These are phyloP conservation scores for Cheilosia pagana DNA, from an alignment of 2,888 invertebrate genomes.

Conservation along the genomic window DNA sequence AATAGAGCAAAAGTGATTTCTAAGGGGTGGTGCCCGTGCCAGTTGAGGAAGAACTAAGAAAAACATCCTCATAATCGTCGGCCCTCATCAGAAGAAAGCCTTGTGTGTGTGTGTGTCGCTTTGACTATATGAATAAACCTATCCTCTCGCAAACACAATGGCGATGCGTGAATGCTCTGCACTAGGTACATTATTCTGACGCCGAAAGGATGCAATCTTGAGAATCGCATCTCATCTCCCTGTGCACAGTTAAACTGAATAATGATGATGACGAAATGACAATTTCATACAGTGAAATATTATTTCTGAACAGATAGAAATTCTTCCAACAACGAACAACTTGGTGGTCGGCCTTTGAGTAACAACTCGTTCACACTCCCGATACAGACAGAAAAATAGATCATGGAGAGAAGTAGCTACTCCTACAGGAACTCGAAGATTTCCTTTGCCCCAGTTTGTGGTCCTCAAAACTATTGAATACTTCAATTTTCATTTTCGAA, in stretches of 20 bases:
- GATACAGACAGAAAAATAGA: too few relatives aligned
- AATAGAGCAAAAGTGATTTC: constrained; percentile 12
- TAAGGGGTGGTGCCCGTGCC: neutral
- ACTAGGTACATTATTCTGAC: neutral
- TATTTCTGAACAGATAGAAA: neutral
- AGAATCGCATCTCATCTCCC: constrained; percentile 10
- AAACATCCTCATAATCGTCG: constrained; percentile 27
- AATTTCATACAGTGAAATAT: neutral
- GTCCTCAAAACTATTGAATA: too few relatives aligned
- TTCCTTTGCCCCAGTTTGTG: too few relatives aligned
- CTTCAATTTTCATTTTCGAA: too few relatives aligned
- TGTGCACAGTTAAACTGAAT: constrained; percentile 15
- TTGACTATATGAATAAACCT: constrained; percentile 5
- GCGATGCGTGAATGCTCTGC: constrained; percentile 21
- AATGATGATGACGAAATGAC: constrained; percentile 3
- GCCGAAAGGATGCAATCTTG: constrained; percentile 12
- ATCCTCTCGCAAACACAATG: constrained; percentile 4
- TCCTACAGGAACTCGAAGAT: too few relatives aligned
- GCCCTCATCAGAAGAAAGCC: constrained; percentile 9
- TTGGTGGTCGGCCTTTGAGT: too few relatives aligned
- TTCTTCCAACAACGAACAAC: too few relatives aligned
- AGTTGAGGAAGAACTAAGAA: constrained; percentile 4
- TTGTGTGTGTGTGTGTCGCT: constrained; percentile 17
- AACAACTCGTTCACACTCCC: too few relatives aligned
- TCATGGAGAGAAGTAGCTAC: too few relatives aligned